These are phyloP conservation scores for Platygyra sinensis DNA, from an alignment of 64 coral and sea anemone species.

Conservation along the genomic window DNA sequence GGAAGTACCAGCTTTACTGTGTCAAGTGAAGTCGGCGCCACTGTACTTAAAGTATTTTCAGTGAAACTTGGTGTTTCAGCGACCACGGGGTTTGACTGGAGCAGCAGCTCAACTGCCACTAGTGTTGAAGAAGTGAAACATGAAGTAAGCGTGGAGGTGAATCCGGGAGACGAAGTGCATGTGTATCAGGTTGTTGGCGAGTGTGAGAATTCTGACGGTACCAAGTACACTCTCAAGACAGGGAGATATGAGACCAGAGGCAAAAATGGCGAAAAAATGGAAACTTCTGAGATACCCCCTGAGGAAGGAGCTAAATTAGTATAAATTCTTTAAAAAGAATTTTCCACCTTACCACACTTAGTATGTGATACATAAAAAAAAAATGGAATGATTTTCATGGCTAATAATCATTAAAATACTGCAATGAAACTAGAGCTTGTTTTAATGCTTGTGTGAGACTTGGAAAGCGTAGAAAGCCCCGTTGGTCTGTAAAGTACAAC, in stretches of 20 bases:
- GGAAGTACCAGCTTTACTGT: neutral
- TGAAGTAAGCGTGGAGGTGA: neutral
- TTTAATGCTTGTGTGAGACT: neutral
- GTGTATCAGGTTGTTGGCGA: slow-evolving; percentile 31
- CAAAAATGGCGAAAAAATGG: neutral
- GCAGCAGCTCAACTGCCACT: neutral
- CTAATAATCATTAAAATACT: neutral
- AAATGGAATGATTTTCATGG: slow-evolving; percentile 9
- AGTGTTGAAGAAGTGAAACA: neutral
- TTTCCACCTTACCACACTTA: neutral
- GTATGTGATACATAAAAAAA: neutral
- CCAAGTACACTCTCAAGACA: slow-evolving; percentile 20
- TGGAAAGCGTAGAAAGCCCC: neutral
- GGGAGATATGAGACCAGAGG: neutral
- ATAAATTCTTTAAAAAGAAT: too few relatives aligned
- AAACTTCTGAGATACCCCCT: neutral
- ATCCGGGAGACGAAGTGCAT: neutral
- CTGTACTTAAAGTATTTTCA: neutral
- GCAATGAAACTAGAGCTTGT: neutral
- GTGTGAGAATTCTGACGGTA: slow-evolving; percentile 24
- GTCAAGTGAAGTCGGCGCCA: neutral
- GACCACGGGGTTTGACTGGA: slow-evolving; percentile 5
- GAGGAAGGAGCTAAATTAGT: neutral
- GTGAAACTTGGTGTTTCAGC: neutral
- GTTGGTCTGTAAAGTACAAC: neutral